Conservation (phyloP, 2,888 invertebrate species). For the Pediacus dermestoides region DNA sequence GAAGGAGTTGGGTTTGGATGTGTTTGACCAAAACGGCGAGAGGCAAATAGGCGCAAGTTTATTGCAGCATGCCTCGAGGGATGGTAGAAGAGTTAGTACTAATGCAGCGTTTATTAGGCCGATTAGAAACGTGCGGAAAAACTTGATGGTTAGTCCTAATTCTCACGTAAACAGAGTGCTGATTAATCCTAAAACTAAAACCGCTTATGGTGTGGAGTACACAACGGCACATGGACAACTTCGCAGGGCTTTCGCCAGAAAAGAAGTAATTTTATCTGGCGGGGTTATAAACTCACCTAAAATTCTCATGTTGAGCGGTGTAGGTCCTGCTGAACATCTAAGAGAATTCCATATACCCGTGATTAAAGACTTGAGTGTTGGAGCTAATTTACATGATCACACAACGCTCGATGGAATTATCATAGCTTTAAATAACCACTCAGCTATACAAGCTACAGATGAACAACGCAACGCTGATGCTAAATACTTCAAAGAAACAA, state of each 20-base stretch:
- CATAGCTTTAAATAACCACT: conserved; percentile 55
- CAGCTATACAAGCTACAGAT: conserved; percentile 51
- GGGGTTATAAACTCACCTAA: conserved; percentile 63
- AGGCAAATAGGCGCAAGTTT: conserved; percentile 60
- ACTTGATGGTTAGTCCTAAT: conserved; percentile 53
- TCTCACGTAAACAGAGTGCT: conserved; percentile 57
- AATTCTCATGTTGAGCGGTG: conserved; percentile 62
- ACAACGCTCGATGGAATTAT: conserved; percentile 61
- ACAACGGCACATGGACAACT: conserved; percentile 51
- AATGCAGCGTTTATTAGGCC: conserved; percentile 67
- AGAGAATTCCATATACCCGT: conserved; percentile 54
- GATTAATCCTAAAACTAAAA: conserved; percentile 55
- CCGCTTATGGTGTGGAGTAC: conserved; percentile 55
- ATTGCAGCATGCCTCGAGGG: conserved; percentile 58
- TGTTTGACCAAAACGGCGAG: conserved; percentile 58
- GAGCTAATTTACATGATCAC: conserved; percentile 73
- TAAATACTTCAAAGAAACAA: conserved; percentile 47
- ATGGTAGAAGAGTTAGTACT: conserved; percentile 60
- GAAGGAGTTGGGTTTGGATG: conserved; percentile 59
- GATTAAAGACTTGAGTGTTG: conserved; percentile 64
- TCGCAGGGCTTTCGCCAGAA: conserved; percentile 51
- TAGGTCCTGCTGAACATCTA: conserved; percentile 60
- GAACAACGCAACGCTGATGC: conserved; percentile 50
- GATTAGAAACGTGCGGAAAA: conserved; percentile 54
- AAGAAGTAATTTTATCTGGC: conserved; percentile 61